These are phyloP conservation scores for Patella vulgata DNA, from an alignment of 1,140 invertebrate genomes.

Conservation along the genomic window DNA sequence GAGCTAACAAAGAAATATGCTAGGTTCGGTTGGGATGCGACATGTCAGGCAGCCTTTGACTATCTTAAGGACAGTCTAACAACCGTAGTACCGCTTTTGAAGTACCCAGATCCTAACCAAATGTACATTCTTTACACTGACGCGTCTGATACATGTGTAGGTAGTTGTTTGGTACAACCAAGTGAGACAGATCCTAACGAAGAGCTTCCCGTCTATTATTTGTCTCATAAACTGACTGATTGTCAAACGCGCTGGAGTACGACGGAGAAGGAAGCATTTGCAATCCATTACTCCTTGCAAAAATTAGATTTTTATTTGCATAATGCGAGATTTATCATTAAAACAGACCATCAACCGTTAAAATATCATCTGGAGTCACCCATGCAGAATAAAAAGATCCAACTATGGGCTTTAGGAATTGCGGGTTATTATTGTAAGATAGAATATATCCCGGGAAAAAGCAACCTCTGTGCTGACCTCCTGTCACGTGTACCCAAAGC, in stretches of 20 bases:
- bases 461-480: neutral
- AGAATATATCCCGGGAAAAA: slow-evolving; percentile 3
- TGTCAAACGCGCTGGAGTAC: neutral
- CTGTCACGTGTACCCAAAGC: neutral
- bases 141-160: neutral
- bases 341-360: slow-evolving; percentile 1
- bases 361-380: slow-evolving; percentile 2
- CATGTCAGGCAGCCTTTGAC: slow-evolving; percentile 10
- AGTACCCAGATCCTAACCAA: neutral
- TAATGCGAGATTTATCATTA: neutral
- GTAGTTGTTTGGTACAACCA: neutral
- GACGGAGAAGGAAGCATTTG: slow-evolving; percentile 4
- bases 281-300: slow-evolving; percentile 1
- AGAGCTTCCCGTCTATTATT: slow-evolving; percentile 2
- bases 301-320: slow-evolving; percentile 11
- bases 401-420: neutral
- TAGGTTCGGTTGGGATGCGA: slow-evolving; percentile 1
- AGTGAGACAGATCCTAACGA: neutral
- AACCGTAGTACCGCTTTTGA: neutral
- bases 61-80: neutral
- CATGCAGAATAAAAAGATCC: slow-evolving; percentile 3
- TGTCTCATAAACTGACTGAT: neutral
- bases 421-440: slow-evolving; percentile 1
- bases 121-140: slow-evolving; percentile 6
- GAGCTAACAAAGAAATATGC: slow-evolving; percentile 1